Evolutionary conservation across 2,888 invertebrate species (phyloP).

Genomic region (Sminthurinus aureus): DNA sequence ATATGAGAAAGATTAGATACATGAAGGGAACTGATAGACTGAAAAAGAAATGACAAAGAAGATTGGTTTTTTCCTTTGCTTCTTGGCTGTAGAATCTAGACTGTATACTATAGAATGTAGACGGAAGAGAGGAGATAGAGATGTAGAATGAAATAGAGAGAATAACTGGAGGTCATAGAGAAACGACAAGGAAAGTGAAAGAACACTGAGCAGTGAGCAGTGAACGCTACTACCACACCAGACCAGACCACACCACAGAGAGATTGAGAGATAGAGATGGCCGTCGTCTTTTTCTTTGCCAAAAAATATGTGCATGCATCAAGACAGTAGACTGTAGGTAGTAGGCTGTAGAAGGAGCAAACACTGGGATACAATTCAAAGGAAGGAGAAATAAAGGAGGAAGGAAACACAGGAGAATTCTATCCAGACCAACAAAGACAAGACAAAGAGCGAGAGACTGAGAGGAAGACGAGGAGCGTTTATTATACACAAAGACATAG

Average conservation of each 20-base stretch:
- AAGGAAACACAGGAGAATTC: neutral
- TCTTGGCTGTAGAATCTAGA: neutral
- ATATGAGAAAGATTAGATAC: slow-evolving; percentile 7
- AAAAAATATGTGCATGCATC: no score
- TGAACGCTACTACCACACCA: no score
- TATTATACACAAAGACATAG: neutral
- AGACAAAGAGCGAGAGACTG: no score
- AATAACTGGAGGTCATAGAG: slow-evolving; percentile 35
- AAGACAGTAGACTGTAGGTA: no score
- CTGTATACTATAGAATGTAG: neutral
- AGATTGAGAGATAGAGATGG: neutral
- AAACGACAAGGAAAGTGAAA: neutral
- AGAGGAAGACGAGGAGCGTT: neutral
- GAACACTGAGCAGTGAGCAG: slow-evolving; percentile 8
- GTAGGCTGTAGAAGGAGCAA: neutral
- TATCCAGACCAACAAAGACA: no score
- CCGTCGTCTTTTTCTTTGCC: no score
- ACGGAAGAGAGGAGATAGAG: neutral
- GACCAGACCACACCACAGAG: neutral
- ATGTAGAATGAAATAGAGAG: slow-evolving; percentile 21
- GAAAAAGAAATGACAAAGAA: slow-evolving; percentile 30
- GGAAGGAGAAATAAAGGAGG: neutral
- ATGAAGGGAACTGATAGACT: slow-evolving; percentile 25
- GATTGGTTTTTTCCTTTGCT: slow-evolving; percentile 26
- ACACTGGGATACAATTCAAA: neutral